A percentile compares a stretch with the other conserved stretches of the same genome.
Conservation (phyloP, 2,888 invertebrate genomes). For the Brachylomia viminalis region DNA sequence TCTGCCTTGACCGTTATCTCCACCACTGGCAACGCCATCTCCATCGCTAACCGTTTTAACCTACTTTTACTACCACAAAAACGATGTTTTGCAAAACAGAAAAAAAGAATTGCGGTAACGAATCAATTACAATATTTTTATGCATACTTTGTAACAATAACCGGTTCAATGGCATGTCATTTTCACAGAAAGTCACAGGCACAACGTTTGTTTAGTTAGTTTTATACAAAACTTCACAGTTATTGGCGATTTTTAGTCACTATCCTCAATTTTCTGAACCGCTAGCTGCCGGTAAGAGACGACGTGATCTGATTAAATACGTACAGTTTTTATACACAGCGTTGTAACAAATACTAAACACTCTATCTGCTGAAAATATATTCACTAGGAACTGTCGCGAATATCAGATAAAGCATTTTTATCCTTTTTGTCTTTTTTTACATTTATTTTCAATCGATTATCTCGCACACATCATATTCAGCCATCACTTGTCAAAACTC, state of each 20-base stretch:
- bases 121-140: conserved; percentile 36
- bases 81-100: conserved; percentile 5
- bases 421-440: conserved; percentile 17
- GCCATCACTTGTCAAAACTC: conserved; percentile 42
- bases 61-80: conserved; percentile 38
- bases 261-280: conserved; percentile 18
- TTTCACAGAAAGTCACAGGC: conserved; percentile 13
- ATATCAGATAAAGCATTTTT: neutral
- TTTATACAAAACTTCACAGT: conserved; percentile 15
- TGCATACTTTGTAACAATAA: conserved; percentile 13
- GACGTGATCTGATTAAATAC: conserved; percentile 14
- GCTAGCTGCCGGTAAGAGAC: conserved; percentile 30
- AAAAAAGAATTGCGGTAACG: conserved; percentile 21
- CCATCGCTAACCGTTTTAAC: conserved; percentile 56
- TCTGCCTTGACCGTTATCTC: conserved; percentile 62
- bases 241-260: conserved; percentile 47
- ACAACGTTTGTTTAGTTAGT: conserved; percentile 11
- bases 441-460: conserved; percentile 38
- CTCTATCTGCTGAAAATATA: neutral
- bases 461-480: conserved; percentile 6
- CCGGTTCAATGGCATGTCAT: conserved; percentile 16
- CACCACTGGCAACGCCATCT: conserved; percentile 33
- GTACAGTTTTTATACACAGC: conserved; percentile 11
- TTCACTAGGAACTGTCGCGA: neutral
- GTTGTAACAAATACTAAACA: neutral